A percentile compares a stretch with the other conserved stretches of the same genome.
phyloP scores from a whole-genome alignment of 2,888 invertebrate species.

The Campopleginae sp. region DNA sequence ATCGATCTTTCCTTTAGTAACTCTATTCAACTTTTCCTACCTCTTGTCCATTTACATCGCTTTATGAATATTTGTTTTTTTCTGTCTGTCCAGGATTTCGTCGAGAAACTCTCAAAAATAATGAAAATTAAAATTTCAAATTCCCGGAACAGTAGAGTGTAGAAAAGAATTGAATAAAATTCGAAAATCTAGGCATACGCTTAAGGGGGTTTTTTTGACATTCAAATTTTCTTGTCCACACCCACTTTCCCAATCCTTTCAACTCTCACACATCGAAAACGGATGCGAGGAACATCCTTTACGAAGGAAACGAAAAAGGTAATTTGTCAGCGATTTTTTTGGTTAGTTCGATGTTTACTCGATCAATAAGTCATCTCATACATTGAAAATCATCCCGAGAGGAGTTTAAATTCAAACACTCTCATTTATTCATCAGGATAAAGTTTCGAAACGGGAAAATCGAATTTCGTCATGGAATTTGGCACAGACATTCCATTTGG shows the following conservation, averaged over 20 bases:
- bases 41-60: not conserved
- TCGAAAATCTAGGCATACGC: not conserved
- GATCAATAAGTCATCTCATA: not conserved
- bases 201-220: not conserved
- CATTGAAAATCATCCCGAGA: not conserved
- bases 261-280: constrained; percentile 4
- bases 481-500: no score
- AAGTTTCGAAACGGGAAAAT: no score
- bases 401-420: not conserved
- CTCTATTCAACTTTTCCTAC: constrained; percentile 12
- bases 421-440: not conserved
- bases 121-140: not conserved
- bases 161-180: not conserved
- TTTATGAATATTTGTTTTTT: not conserved
- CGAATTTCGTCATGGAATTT: no score
- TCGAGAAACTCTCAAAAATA: not conserved
- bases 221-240: constrained; percentile 19
- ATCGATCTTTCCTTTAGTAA: constrained; percentile 30
- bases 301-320: constrained; percentile 3
- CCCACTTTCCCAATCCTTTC: constrained; percentile 27
- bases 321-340: not conserved
- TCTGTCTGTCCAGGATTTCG: no score
- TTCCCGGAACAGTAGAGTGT: not conserved
- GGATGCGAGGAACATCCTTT: not conserved
- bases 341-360: not conserved